Evolutionary conservation across 2,888 invertebrate genomes (phyloP), one percentile per base, ranked within the genome.

Genomic region (Frankliniella intonsa): DNA sequence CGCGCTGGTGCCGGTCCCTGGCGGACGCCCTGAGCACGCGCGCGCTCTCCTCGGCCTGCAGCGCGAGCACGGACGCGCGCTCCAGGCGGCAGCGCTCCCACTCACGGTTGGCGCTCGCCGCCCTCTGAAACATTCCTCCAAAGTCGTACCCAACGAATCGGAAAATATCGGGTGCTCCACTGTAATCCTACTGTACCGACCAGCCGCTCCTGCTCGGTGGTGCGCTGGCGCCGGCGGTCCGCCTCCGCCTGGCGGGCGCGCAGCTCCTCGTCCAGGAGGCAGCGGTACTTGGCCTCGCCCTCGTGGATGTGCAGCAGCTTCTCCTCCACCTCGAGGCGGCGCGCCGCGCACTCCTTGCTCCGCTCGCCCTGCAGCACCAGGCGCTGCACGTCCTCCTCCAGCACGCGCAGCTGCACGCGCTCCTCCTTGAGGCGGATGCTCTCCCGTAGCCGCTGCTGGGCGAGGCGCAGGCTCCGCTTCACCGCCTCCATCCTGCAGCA

Each of bases 291-390:
- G 25, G 22, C 8, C 69, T 22, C 69, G 69, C 69, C 69, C 69
- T 76, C 69, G 25, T 25, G 69, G 69, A 76, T 76, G 69, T 76
- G 69, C 25, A 76, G 69, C 69, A 76, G 69, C 69, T 76, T 76
- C 69, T 76, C 69, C 69, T 76, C 69, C 22, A 76, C 69, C 25
- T 76, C 69, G 69, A 76, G 69, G 22, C 69, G 69, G 22, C 69
- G 69, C 69, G 69, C 69, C 22, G 69, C 69, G 69, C 22, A 76
- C 69, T 76, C 69, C 69, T 76, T 76, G 69, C 69, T 76, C 22
- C 69, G 25, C 69, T 76, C 69, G 25, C 69, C 69, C 25, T 76
- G 69, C 69, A 76, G 69, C 69, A 76, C 69, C 69, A 76, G 22
- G 22, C 69, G 22, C 11, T 76, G 69, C 22, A 76, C 69, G 69